phyloP scores from a whole-genome alignment of 2,797 vertebrate species.

The Periparus ater region DNA sequence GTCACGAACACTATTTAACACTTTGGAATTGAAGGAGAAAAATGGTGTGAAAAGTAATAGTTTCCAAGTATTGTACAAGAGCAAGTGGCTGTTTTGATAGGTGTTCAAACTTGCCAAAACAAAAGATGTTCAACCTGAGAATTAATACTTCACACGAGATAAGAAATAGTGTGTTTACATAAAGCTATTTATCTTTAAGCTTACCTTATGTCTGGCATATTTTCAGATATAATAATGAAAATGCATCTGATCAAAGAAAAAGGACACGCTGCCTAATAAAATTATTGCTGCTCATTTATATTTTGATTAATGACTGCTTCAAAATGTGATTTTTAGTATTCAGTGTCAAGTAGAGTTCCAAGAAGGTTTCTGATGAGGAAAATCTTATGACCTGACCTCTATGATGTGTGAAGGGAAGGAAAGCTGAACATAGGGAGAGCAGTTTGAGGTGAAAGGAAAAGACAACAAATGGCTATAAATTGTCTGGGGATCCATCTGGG shows the following conservation, averaged over 20 bases:
- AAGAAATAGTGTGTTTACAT: background rate
- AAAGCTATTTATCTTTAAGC: background rate
- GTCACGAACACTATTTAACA: background rate
- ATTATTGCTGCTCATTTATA: background rate
- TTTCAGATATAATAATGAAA: background rate
- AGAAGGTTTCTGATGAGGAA: background rate
- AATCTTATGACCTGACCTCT: background rate
- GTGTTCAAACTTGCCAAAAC: background rate
- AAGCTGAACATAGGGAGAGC: background rate
- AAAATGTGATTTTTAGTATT: background rate
- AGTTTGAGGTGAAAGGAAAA: background rate
- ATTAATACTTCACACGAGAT: background rate
- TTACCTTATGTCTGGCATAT: background rate
- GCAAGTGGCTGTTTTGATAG: background rate
- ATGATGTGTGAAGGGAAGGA: background rate
- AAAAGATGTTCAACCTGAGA: background rate
- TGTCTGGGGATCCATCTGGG: background rate
- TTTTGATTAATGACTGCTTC: background rate
- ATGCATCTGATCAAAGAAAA: background rate
- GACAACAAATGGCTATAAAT: background rate
- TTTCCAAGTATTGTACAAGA: background rate
- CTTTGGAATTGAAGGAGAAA: background rate
- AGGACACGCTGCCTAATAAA: background rate
- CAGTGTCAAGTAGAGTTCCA: background rate
- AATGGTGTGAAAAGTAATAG: background rate